Evolutionary conservation across 23 tunicate species (phyloP), one percentile per base, ranked within the genome.

Genomic region (Trididemnum miniatum): DNA sequence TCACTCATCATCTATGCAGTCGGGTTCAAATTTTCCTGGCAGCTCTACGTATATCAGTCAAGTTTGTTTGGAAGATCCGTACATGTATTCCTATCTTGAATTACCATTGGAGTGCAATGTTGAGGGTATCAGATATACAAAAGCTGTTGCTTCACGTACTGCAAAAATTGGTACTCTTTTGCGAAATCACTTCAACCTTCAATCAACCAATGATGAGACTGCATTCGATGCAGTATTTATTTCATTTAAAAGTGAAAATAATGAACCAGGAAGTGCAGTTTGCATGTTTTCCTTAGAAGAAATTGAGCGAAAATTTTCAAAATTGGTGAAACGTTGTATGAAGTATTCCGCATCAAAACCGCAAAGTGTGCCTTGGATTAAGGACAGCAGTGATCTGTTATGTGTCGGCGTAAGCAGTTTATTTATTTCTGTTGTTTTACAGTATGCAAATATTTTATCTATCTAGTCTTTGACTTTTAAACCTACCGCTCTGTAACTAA

Each of bases 131-230:
- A 63, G 31, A 35, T 86, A 86, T 38, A 69, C 72, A 2, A 50
- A 82, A 67, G 84, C 90, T 1, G 75, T 91, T 20, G 84, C 97
- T 22, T 85, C 97, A 7, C 63, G 82, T 27, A 91, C 87, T 1
- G 35, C 79, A 2, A 31, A 50, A 76, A 87, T 91, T 27, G 97
- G 90, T 4, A 35, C 59, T 37, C 5, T 73, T 22, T 40, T 73
- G 32, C 28, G 18, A 27, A 37, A 30, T 15, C 26, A 73, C 25
- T 69, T 69, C 30, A n/a, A n/a, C 32, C 31, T 73, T 2, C 25
- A n/a, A 9, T 20, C 57, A 2, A 39, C 26, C 7, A 9, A 39
- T 12, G 26, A n/a, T 15, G 5, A 12, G 32, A 2, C 30, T 20
- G 26, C 57, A 38, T 60, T 28, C 1, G 77, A 80, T 31, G 97